Base-by-base conservation (phyloP, 2,888 invertebrate species). In the Troides aeacus region DNA sequence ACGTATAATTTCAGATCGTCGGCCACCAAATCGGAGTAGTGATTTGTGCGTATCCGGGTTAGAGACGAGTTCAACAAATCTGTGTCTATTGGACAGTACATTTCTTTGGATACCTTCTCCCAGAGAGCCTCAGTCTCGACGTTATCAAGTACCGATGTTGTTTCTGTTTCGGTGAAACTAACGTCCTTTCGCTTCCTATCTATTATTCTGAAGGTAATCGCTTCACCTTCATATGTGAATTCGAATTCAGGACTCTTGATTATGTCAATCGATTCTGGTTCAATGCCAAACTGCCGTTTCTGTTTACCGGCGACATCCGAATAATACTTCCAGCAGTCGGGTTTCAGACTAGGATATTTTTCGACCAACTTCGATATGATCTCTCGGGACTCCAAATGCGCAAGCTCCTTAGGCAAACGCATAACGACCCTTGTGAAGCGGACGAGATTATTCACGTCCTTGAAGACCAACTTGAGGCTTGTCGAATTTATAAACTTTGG, bases 251-350 rank as follows among this genome's bases (percentile, higher is more conserved):
- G 79, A 53, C 81, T 84, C 73, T 85, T 90, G 0, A 92, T 87
- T 0, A 91, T 80, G 66, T 89, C 85, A 56, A 92, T 71, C 0
- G 92, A 92, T 58, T 86, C 85, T 0, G 90, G 90, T 71, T 92
- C 92, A 0, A 92, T 89, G 0, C 92, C 92, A 65, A 90, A 92
- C 69, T 91, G 88, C n/a, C 92, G 76, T 66, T 89, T 92, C 70
- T 89, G 89, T 73, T 90, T 91, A 0, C 92, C 92, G 39, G 88
- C 87, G 0, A 91, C 86, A 72, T 91, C 89, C 0, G 90, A 90
- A 72, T 92, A 92, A 64, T 85, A 87, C 68, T 92, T 92, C 91
- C 91, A 92, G 66, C 87, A 84, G 65, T 89, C 86, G 1, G 86
- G 87, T 64, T 88, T 90, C n/a, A 92, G 77, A 6, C 78, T 77